Conservation (phyloP, 2,113 vertebrate species). For the Panurus biarmicus region DNA sequence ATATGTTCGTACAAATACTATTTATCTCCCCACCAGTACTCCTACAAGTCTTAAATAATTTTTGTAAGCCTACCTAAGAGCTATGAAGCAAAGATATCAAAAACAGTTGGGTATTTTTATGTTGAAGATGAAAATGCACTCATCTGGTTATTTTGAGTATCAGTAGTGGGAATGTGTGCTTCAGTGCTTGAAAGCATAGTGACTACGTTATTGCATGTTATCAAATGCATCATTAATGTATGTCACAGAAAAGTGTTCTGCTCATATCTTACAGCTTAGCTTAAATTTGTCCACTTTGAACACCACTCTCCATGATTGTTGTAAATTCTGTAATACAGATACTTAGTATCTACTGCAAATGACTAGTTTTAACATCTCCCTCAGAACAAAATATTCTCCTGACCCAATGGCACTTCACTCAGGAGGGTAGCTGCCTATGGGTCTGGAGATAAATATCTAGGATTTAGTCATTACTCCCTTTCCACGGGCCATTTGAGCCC, state of each 20-base stretch:
- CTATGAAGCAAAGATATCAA: not conserved
- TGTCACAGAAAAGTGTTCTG: not conserved
- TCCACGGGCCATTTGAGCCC: not conserved
- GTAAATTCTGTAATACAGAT: not conserved
- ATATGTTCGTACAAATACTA: not conserved
- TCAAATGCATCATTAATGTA: not conserved
- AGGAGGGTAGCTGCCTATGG: not conserved
- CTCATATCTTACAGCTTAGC: not conserved
- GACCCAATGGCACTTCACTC: not conserved
- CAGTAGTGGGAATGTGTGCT: accelerated
- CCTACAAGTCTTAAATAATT: not conserved
- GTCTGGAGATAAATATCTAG: not conserved
- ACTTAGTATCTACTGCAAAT: not conserved
- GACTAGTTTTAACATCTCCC: not conserved
- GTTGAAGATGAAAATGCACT: not conserved
- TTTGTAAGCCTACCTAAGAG: not conserved
- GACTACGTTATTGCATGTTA: not conserved
- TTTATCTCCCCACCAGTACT: not conserved
- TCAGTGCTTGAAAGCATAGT: not conserved
- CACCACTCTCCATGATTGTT: not conserved
- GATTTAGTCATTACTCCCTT: not conserved
- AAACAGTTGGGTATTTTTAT: not conserved
- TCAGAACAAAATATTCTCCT: not conserved
- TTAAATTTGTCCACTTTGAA: not conserved
- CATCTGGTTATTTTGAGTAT: not conserved